A percentile compares a stretch with the other conserved stretches of the same genome.
These are phyloP conservation scores for Drosophila stalkeri DNA, from an alignment of 2,888 invertebrate species.

Conservation along the genomic window DNA sequence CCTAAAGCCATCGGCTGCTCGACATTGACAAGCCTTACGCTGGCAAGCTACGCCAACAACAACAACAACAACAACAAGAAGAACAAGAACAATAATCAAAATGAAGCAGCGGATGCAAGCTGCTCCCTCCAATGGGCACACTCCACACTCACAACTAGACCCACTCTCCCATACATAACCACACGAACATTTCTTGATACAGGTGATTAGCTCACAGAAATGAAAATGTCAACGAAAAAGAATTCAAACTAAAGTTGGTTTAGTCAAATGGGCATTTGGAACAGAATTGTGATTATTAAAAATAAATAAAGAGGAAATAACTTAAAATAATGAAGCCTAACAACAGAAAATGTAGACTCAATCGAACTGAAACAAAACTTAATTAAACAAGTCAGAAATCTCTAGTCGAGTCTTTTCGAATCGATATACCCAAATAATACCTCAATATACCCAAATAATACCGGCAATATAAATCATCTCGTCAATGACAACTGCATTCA, in stretches of 20 bases:
- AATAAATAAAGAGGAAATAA: no score
- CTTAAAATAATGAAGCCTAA: no score
- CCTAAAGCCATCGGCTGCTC: constrained; percentile 22
- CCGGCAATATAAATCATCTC: no score
- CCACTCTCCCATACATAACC: constrained; percentile 5
- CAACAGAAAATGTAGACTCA: no score
- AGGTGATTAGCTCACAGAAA: constrained; percentile 26
- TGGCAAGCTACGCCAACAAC: constrained; percentile 45
- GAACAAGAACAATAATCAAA: constrained; percentile 2
- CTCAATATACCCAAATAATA: no score
- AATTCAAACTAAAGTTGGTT: constrained; percentile 32
- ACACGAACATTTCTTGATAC: constrained; percentile 4
- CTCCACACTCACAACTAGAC: background rate
- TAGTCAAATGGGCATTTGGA: background rate
- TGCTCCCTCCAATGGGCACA: constrained; percentile 1
- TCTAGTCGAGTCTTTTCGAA: no score
- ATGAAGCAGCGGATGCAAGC: constrained; percentile 33
- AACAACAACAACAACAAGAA: constrained; percentile 14
- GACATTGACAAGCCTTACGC: constrained; percentile 36
- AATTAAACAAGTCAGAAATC: no score
- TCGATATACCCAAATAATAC: no score
- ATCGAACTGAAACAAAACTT: no score
- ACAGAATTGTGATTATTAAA: constrained; percentile 13
- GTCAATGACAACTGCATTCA: no score
- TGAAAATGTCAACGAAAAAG: constrained; percentile 1